These are phyloP conservation scores for Physella acuta DNA, from an alignment of 1,140 invertebrate genomes.

Conservation along the genomic window DNA sequence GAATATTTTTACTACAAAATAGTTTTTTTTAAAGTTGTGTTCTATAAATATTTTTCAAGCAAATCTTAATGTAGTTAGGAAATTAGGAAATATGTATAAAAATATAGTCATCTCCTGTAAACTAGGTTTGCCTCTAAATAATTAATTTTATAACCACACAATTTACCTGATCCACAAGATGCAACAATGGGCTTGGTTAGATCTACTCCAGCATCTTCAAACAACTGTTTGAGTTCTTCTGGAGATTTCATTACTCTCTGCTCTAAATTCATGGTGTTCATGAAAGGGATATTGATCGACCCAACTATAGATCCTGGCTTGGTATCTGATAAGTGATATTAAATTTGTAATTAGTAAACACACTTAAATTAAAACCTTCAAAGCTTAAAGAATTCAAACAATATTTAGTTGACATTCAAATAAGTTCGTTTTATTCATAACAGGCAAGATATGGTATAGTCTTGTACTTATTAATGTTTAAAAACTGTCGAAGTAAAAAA, in stretches of 20 bases:
- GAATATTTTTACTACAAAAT: no score
- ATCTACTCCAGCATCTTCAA: conserved; percentile 38
- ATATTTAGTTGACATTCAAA: no score
- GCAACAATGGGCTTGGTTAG: conserved; percentile 39
- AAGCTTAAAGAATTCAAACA: no score
- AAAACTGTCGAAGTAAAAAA: no score
- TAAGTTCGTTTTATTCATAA: no score
- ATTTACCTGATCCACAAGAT: conserved; percentile 52
- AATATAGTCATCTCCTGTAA: not conserved
- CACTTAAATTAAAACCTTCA: no score
- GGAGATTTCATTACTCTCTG: conserved; percentile 37
- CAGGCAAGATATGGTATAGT: no score
- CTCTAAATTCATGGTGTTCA: conserved; percentile 34
- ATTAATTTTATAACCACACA: not conserved
- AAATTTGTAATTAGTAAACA: no score
- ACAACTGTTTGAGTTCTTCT: conserved; percentile 39
- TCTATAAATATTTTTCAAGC: not conserved
- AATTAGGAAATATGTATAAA: not conserved
- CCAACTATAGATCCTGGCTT: conserved; percentile 50
- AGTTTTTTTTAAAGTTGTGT: not conserved
- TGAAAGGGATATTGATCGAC: conserved; percentile 46
- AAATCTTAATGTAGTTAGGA: not conserved
- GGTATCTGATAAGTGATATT: conserved; percentile 38
- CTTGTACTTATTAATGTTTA: no score
- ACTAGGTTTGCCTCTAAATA: no score